Percentiles rank a stretch among this genome's conserved stretches.
These are phyloP conservation scores for Rissa tridactyla DNA, from an alignment of 2,113 vertebrate genomes.

Conservation along the genomic window DNA sequence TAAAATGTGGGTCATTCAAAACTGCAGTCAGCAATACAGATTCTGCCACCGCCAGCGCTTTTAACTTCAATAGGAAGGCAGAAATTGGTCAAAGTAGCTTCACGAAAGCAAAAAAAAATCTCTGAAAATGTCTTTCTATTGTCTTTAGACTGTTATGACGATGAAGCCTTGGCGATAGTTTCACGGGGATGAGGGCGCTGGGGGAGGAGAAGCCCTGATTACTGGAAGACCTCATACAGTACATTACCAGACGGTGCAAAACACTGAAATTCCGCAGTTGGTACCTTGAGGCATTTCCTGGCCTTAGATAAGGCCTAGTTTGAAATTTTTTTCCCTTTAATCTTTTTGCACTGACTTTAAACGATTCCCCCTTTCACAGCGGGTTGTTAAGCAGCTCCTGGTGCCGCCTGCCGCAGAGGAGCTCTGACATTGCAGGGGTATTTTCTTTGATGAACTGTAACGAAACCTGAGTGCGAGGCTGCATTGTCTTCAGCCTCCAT, in stretches of 20 bases:
- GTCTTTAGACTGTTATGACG: background rate
- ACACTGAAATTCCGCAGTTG: background rate
- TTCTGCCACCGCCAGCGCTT: background rate
- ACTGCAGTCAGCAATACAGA: background rate
- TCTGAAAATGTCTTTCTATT: background rate
- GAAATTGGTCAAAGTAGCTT: background rate
- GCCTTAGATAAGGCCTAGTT: conserved; percentile 6
- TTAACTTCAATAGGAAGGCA: background rate
- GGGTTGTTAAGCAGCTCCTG: background rate
- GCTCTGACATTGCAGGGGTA: conserved; percentile 1
- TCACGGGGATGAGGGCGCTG: fast-evolving
- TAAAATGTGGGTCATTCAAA: background rate
- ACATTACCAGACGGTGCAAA: background rate
- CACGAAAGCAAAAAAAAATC: background rate
- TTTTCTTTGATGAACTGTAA: conserved; percentile 35
- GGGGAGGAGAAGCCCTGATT: background rate
- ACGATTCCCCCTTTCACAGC: background rate
- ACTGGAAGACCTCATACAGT: background rate
- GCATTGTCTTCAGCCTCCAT: conserved; percentile 4
- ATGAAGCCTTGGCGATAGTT: background rate
- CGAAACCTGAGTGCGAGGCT: background rate
- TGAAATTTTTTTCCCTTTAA: conserved; percentile 32
- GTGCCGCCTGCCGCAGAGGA: background rate
- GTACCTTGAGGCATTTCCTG: background rate
- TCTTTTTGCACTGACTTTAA: background rate